A percentile compares a stretch with the other conserved stretches of the same genome.
These are phyloP conservation scores for Prionailurus bengalensis DNA, from an alignment of 2,113 vertebrate genomes.

Conservation along the genomic window DNA sequence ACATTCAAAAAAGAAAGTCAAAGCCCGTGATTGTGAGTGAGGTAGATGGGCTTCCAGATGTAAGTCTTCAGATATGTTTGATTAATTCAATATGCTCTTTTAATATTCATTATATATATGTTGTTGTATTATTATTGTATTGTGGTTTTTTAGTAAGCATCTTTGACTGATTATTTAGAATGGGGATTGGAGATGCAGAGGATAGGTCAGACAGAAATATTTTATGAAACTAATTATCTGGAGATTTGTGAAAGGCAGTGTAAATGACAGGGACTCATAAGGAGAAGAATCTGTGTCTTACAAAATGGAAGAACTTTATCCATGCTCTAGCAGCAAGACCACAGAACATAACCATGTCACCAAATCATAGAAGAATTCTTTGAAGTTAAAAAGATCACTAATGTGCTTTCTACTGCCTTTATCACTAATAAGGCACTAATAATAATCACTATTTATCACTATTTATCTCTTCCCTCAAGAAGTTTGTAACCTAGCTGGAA, in stretches of 20 bases:
- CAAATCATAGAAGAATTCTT: not conserved
- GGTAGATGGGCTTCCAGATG: not conserved
- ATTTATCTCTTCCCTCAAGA: not conserved
- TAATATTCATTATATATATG: not conserved
- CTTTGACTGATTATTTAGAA: not conserved
- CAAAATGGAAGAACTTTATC: not conserved
- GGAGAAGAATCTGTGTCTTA: not conserved
- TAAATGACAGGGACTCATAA: not conserved
- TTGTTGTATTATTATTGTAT: not conserved
- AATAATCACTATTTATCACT: not conserved
- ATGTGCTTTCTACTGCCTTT: not conserved
- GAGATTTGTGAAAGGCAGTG: slow-evolving; percentile 21
- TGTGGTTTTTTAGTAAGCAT: not conserved
- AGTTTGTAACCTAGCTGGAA: slow-evolving; percentile 20
- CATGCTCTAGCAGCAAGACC: not conserved
- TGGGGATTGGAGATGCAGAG: not conserved
- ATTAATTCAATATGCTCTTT: not conserved
- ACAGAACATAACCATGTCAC: not conserved
- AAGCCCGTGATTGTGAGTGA: not conserved
- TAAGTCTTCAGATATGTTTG: not conserved
- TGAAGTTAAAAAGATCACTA: not conserved
- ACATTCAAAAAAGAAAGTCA: not conserved
- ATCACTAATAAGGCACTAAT: not conserved
- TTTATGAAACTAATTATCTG: slow-evolving; percentile 60
- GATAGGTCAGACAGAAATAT: not conserved